Evolutionary conservation across 2,113 vertebrate species (phyloP).

Genomic region (Podiceps cristatus): DNA sequence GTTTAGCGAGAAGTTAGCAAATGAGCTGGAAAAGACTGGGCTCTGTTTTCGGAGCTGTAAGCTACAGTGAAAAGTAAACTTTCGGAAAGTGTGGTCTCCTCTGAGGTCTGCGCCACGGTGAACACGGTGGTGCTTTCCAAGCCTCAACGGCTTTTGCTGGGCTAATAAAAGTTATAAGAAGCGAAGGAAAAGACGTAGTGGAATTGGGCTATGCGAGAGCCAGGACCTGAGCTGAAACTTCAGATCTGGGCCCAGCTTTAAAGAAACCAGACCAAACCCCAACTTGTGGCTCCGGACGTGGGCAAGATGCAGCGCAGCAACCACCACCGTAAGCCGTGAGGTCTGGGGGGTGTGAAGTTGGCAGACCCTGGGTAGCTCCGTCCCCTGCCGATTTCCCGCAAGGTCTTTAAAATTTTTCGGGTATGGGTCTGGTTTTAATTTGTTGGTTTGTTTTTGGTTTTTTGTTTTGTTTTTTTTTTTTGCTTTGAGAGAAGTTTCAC

Average conservation of each 20-base stretch:
- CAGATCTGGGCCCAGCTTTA: not conserved
- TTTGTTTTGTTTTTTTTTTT: not conserved
- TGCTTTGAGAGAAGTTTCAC: not conserved
- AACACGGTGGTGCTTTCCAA: not conserved
- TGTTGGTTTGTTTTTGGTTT: not conserved
- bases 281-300: not conserved
- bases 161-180: not conserved
- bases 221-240: not conserved
- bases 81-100: not conserved
- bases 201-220: not conserved
- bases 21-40: not conserved
- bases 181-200: not conserved
- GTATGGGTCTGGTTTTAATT: not conserved
- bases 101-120: not conserved
- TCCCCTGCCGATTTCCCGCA: not conserved
- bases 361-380: not conserved
- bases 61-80: not conserved
- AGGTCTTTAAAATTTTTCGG: not conserved
- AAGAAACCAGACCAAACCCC: not conserved
- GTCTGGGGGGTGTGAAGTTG: not conserved
- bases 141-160: not conserved
- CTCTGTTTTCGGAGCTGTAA: not conserved
- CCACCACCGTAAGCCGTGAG: rapidly evolving
- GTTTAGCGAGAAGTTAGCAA: not conserved
- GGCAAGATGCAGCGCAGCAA: not conserved